Evolutionary conservation across 37 sponge, comb jelly and placozoan genomes (phyloP).

Genomic region (Oopsacas minuta): DNA sequence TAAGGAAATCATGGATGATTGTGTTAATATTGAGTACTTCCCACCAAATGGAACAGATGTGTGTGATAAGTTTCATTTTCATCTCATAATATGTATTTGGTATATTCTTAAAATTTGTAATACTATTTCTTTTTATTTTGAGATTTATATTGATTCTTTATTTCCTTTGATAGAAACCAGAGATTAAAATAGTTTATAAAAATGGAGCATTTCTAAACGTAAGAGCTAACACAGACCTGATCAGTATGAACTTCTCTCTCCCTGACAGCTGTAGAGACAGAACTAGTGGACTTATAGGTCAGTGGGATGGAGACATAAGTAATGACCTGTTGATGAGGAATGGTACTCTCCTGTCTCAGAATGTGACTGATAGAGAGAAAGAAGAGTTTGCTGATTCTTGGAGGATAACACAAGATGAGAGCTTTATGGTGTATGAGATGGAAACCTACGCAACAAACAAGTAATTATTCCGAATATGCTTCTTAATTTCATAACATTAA

Average conservation of each 20-base stretch:
- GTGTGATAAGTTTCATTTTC: too few species aligned
- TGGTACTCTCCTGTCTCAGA: constrained; percentile 35
- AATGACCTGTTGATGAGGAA: constrained; percentile 43
- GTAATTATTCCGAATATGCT: background rate
- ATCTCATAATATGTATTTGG: too few species aligned
- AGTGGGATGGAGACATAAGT: constrained; percentile 36
- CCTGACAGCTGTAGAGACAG: background rate
- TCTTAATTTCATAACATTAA: too few species aligned
- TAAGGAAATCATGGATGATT: background rate
- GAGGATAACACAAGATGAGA: background rate
- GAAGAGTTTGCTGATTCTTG: constrained; percentile 35
- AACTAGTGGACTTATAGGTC: constrained; percentile 44
- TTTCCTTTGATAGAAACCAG: background rate
- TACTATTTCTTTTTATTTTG: background rate
- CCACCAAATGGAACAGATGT: background rate
- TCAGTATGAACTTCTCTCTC: background rate
- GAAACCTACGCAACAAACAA: background rate
- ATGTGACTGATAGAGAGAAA: constrained; percentile 37
- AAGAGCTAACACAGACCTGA: background rate
- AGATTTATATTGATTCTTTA: background rate
- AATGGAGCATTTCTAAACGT: constrained; percentile 1
- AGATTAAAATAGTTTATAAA: background rate
- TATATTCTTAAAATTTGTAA: too few species aligned
- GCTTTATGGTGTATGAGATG: background rate
- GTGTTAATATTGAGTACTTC: background rate